Evolutionary conservation across 2,113 vertebrate species (phyloP), one percentile per base, ranked within the genome.

Genomic region (Oenanthe oenanthe): DNA sequence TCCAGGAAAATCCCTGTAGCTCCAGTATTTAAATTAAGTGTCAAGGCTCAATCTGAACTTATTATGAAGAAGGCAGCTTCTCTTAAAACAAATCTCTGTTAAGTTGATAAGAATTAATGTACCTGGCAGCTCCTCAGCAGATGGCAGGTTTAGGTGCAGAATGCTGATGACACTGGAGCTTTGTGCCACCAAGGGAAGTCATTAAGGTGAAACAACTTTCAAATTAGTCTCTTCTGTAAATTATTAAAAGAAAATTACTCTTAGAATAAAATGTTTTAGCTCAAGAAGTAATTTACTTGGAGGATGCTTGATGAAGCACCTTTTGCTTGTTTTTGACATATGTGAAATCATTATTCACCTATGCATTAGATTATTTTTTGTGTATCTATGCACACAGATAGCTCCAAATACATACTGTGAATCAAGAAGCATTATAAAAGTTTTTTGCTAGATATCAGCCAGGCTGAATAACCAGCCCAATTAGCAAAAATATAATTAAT

Each of bases 11-110:
- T 78, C 79, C 43, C 21, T 68, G 40, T 40, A 85, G 92, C 77
- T 60, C 71, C 58, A 60, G 79, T 71, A 93, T 88, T 97, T 96
- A 94, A 89, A 97, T 95, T 93, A 96, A 96, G 75, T 80, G 73
- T 79, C 86, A 85, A 84, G 70, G 36, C 73, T 95, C 87, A 43
- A 73, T 13, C 75, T 91, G 56, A 89, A 81, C 43, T 90, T 74
- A 18, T 89, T 72, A 57, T 4, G 10, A 88, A 90, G 77, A 22
- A 16, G 63, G 40, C 73, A 95, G 42, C 40, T 75, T 93, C 87
- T 62, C 62, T 91, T 66, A 32, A 31, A 92, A 61, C 25, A 84
- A 72, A 62, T 76, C 76, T 92, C 78, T n/a, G 53, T 56, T 81
- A 93, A 60, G 17, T 26, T 70, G 89, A 88, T 78, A 93, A 82